Evolutionary conservation across 2,888 invertebrate genomes (phyloP).

Genomic region (Metallyticus violacea): DNA sequence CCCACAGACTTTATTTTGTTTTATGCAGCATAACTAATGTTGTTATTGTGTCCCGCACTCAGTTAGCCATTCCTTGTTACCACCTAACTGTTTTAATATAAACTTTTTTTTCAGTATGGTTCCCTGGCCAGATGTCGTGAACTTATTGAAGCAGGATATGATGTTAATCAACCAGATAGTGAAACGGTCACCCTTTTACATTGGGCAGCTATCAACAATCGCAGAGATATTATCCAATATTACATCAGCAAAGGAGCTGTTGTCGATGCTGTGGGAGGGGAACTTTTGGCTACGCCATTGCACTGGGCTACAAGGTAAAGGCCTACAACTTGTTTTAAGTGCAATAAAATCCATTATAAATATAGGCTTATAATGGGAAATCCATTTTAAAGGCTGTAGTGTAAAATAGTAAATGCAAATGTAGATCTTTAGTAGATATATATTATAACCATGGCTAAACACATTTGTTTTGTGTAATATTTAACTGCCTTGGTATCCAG

Average conservation of each 20-base stretch:
- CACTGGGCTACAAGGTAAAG: conserved; percentile 91
- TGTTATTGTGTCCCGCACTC: too few relatives aligned
- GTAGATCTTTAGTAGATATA: too few relatives aligned
- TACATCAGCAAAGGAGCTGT: conserved; percentile 81
- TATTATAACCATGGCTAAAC: too few relatives aligned
- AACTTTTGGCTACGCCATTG: conserved; percentile 91
- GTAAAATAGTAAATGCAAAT: too few relatives aligned
- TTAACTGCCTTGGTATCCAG: too few relatives aligned
- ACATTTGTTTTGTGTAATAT: too few relatives aligned
- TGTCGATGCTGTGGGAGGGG: conserved; percentile 94
- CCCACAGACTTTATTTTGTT: too few relatives aligned
- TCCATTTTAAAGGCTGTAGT: too few relatives aligned
- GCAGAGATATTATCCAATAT: conserved; percentile 87
- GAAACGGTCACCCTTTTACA: conserved; percentile 97
- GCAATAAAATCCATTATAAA: too few relatives aligned
- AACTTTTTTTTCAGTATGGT: conserved; percentile 65
- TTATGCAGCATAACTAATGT: too few relatives aligned
- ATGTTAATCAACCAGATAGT: conserved; percentile 90
- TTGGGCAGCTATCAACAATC: conserved; percentile 99
- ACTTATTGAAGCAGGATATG: conserved; percentile 86
- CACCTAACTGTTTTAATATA: not conserved
- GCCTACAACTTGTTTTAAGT: not conserved
- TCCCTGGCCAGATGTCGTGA: conserved; percentile 79
- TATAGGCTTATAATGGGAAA: too few relatives aligned
- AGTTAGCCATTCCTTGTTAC: too few relatives aligned